These are phyloP conservation scores for Gopherus evgoodei DNA, from an alignment of 2,113 vertebrate species.

Conservation along the genomic window DNA sequence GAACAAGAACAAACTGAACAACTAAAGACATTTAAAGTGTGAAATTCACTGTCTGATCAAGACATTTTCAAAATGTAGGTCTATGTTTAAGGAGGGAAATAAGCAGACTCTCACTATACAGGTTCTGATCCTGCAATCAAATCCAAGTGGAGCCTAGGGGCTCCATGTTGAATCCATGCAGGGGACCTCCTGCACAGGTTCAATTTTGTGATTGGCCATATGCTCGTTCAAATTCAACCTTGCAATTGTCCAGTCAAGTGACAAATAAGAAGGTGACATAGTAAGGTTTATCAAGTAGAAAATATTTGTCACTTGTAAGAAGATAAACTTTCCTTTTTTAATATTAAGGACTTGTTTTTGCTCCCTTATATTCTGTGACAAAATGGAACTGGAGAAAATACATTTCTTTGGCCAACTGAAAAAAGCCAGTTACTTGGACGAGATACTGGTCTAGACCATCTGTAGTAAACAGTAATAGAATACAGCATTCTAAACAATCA, in stretches of 20 bases:
- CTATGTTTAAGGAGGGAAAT: slow-evolving; percentile 1
- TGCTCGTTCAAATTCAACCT: not conserved
- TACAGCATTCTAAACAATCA: not conserved
- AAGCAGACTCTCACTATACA: not conserved
- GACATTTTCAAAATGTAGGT: not conserved
- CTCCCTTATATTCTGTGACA: not conserved
- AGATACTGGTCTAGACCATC: not conserved
- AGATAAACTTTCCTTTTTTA: not conserved
- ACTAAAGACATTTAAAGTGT: not conserved
- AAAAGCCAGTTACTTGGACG: not conserved
- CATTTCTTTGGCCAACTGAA: not conserved
- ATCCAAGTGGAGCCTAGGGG: not conserved
- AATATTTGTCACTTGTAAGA: not conserved
- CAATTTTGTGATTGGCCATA: not conserved
- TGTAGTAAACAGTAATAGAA: not conserved
- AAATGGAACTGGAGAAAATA: not conserved
- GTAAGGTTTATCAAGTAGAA: not conserved
- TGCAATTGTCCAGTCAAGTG: not conserved
- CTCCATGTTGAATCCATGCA: not conserved
- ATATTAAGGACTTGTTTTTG: not conserved
- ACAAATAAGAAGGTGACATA: not conserved
- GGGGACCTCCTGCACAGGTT: not conserved
- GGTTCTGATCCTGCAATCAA: not conserved
- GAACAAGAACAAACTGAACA: not conserved
- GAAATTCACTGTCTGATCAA: not conserved